Conservation (phyloP, 1,140 invertebrate genomes). For the Lordiphosa stackelbergi region DNA sequence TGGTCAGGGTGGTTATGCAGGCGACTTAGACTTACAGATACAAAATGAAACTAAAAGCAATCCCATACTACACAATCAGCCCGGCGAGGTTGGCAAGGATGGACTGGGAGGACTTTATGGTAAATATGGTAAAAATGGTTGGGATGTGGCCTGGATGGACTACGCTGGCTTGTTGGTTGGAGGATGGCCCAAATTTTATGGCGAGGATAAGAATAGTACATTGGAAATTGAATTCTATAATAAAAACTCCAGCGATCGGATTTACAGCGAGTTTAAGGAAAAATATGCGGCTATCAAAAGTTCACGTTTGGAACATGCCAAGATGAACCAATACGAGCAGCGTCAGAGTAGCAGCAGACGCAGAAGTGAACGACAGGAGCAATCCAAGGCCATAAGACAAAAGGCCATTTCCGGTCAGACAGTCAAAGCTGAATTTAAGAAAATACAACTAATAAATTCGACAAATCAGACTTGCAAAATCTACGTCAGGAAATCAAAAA, state of each 20-base stretch:
- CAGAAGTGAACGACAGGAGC: constrained; percentile 5
- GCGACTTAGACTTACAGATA: constrained; percentile 4
- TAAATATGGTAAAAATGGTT: constrained; percentile 9
- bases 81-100: background rate
- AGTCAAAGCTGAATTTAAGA: background rate
- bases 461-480: background rate
- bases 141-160: constrained; percentile 15
- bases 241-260: background rate
- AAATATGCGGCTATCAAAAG: background rate
- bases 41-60: background rate
- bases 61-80: background rate
- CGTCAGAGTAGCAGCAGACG: background rate
- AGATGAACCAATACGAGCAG: constrained; percentile 5
- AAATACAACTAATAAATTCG: background rate
- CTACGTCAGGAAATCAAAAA: background rate
- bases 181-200: constrained; percentile 5
- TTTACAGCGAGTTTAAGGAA: background rate
- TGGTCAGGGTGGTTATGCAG: constrained; percentile 8
- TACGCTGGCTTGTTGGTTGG: background rate
- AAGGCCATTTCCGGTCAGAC: constrained; percentile 1
- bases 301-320: background rate
- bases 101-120: constrained; percentile 11
- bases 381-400: constrained; percentile 4
- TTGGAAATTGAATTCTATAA: background rate
- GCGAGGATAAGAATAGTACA: constrained; percentile 4